Conservation (phyloP, 2,113 vertebrate genomes). For the Tachycineta bicolor region DNA sequence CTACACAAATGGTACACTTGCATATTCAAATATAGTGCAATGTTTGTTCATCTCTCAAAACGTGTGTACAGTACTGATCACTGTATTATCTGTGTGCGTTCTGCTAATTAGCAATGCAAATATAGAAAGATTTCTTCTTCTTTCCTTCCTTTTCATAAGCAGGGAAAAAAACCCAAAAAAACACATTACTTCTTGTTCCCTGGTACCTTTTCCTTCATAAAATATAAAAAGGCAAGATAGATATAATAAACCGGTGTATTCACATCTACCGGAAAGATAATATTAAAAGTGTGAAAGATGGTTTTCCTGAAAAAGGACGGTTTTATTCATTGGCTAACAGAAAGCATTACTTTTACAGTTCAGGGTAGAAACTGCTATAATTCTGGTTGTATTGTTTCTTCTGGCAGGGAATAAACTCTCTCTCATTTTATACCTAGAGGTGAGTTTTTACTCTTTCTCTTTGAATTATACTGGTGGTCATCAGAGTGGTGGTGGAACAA, state of each 20-base stretch:
- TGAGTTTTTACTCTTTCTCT: slow-evolving; percentile 78
- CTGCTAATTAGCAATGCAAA: slow-evolving; percentile 55
- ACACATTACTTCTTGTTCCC: not conserved
- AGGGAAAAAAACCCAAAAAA: not conserved
- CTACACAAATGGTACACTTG: slow-evolving; percentile 17
- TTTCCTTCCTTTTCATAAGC: not conserved
- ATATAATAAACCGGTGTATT: slow-evolving; percentile 48
- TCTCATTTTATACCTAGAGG: slow-evolving; percentile 73
- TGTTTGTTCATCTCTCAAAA: slow-evolving; percentile 59
- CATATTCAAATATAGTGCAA: not conserved
- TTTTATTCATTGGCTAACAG: slow-evolving; percentile 36
- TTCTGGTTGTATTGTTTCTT: slow-evolving; percentile 48
- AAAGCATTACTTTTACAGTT: slow-evolving; percentile 53
- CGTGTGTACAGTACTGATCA: slow-evolving; percentile 35
- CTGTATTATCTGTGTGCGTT: slow-evolving; percentile 21
- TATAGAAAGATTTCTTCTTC: not conserved
- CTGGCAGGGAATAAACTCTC: slow-evolving; percentile 53
- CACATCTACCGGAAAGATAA: slow-evolving; percentile 9
- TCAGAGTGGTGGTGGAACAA: slow-evolving; percentile 66
- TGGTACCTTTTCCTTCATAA: not conserved
- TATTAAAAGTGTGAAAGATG: slow-evolving; percentile 39
- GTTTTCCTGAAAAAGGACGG: slow-evolving; percentile 7
- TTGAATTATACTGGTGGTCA: slow-evolving; percentile 77
- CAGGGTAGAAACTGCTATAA: slow-evolving; percentile 50
- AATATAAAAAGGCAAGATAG: not conserved